Evolutionary conservation across 2,113 vertebrate genomes (phyloP), one percentile per base, ranked within the genome.

Genomic region (Rousettus leschenaultii): DNA sequence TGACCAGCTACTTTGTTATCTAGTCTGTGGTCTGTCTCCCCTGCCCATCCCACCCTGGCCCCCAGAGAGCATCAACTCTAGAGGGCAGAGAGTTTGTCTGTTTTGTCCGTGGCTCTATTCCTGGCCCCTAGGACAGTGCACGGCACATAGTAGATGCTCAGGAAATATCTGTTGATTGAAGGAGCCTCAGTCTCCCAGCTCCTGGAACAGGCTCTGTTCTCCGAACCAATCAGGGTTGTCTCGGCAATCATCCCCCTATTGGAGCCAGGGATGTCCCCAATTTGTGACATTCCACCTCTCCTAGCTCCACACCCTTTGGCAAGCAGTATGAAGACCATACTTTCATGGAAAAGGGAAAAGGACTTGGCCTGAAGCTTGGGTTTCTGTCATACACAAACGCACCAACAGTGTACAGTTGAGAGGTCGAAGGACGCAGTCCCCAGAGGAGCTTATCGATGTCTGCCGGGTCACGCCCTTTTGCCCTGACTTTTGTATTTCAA

Each of bases 381-480:
- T 30, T 68, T 15, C n/a, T 74, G 63, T 66, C 40, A 22, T 3
- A 30, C 5, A 7, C 24, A 80, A 75, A 68, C 19, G 28, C 55
- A 45, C 30, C 0, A 13, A 18, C 10, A 3, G 7, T 14, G 30
- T 13, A 30, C 45, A 18, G 30, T 3, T 10, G 22, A 73, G 61
- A 63, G 79, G 7, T 33, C 35, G 4, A 48, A n/a, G 70, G 24
- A 53, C 9, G 38, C 51, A 38, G 55, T 2, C 1, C 33, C 18
- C 61, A 51, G n/a, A 10, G 48, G 75, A 15, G 8, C 4, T 35
- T 8, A 2, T 22, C 48, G 15, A 12, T 5, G 5, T 15, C 65
- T 38, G 24, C 38, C 0, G 0, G 8, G 24, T 16, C 40, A 6
- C 0, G 5, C 51, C 30, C 71, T 65, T 71, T 30, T 1, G 0